Conservation (phyloP, 2,888 invertebrate genomes). For the Steromphala cineraria region DNA sequence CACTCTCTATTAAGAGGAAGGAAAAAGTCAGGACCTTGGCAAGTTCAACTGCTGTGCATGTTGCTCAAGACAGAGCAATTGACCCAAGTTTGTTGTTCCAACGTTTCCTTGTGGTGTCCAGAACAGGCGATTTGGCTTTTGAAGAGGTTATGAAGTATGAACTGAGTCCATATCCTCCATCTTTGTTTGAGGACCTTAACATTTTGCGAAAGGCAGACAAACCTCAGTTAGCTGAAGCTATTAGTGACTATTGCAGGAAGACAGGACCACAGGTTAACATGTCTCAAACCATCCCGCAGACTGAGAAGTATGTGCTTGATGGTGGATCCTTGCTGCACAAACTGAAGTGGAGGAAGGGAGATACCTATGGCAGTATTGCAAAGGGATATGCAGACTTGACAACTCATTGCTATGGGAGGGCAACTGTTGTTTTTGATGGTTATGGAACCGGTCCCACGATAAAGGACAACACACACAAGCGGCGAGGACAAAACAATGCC, state of each 20-base stretch:
- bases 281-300: background rate
- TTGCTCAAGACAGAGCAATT: conserved; percentile 27
- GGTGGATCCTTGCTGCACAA: conserved; percentile 36
- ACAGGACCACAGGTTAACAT: background rate
- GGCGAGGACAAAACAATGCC: background rate
- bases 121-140: background rate
- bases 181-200: background rate
- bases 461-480: conserved; percentile 7
- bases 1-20: conserved; percentile 27
- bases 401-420: background rate
- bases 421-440: background rate
- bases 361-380: conserved; percentile 30
- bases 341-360: conserved; percentile 34
- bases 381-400: conserved; percentile 17
- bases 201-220: background rate
- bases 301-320: conserved; percentile 37
- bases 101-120: background rate
- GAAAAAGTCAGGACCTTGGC: conserved; percentile 28
- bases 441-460: background rate
- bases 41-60: conserved; percentile 19
- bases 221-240: conserved; percentile 17
- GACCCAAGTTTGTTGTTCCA: background rate
- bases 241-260: conserved; percentile 7
- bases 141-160: background rate
- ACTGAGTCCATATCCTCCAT: background rate